phyloP scores from a whole-genome alignment of 2,888 invertebrate genomes.

The Drosophila lacicola region DNA sequence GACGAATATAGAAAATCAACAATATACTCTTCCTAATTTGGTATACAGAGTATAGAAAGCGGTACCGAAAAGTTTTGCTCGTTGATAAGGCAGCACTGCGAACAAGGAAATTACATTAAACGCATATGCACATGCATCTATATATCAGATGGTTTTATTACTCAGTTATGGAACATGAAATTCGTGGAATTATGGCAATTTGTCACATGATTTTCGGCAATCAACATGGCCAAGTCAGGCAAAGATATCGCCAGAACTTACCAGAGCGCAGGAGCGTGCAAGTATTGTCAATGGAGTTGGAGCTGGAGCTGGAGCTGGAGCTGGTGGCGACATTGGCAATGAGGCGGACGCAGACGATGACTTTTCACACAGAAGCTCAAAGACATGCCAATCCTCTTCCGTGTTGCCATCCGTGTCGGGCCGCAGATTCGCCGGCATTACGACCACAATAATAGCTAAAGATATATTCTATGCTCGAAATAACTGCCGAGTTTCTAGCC shows the following conservation, averaged over 20 bases:
- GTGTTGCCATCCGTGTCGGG: constrained; percentile 84
- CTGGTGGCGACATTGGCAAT: constrained; percentile 50
- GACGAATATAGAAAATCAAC: too few relatives aligned
- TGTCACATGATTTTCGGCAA: constrained; percentile 70
- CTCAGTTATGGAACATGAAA: constrained; percentile 13
- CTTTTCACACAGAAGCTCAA: constrained; percentile 87
- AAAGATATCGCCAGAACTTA: constrained; percentile 42
- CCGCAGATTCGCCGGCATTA: constrained; percentile 64
- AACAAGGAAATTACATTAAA: constrained; percentile 31
- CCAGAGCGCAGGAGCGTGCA: constrained; percentile 15
- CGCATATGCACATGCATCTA: constrained; percentile 23
- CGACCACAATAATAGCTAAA: not conserved
- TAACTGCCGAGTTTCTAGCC: constrained; percentile 8
- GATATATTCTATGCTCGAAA: not conserved
- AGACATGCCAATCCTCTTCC: constrained; percentile 91
- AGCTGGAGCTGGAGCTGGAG: not conserved
- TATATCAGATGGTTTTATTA: constrained; percentile 9
- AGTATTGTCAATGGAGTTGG: not conserved
- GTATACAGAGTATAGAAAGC: constrained; percentile 1
- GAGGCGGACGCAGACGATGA: constrained; percentile 14
- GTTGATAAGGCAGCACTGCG: constrained; percentile 44
- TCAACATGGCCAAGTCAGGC: constrained; percentile 2
- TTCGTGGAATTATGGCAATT: constrained; percentile 52
- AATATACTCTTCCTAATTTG: not conserved
- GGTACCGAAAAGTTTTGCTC: constrained; percentile 28